phyloP scores from a whole-genome alignment of 1,140 invertebrate species.

The Diabrotica undecimpunctata region DNA sequence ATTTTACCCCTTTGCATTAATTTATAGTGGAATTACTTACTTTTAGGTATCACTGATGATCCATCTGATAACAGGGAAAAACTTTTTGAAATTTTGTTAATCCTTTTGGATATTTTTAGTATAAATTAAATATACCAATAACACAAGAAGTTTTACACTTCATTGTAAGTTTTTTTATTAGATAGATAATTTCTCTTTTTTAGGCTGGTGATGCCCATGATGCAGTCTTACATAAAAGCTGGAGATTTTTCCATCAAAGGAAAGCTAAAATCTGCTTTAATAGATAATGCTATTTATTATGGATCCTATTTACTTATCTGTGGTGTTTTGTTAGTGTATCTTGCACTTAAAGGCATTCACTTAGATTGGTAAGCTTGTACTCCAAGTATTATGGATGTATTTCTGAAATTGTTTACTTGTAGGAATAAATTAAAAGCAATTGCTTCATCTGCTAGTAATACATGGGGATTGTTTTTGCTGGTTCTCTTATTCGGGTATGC shows the following conservation, averaged over 20 bases:
- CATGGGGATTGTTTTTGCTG: conserved; percentile 96
- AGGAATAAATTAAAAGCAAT: conserved; percentile 92
- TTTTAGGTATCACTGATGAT: no score
- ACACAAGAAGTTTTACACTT: no score
- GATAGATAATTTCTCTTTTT: conserved; percentile 29
- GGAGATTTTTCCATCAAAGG: conserved; percentile 95
- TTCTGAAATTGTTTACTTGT: conserved; percentile 23
- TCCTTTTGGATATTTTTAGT: no score
- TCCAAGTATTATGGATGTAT: background rate
- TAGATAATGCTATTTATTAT: conserved; percentile 98
- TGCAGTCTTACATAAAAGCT: conserved; percentile 98
- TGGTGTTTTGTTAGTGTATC: conserved; percentile 90
- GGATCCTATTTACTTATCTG: conserved; percentile 96
- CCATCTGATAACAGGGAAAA: no score
- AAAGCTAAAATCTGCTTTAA: conserved; percentile 91
- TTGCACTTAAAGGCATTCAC: conserved; percentile 83
- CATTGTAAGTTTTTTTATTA: no score
- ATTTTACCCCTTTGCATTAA: no score
- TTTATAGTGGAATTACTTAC: no score
- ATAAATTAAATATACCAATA: no score
- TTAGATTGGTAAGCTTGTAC: conserved; percentile 71
- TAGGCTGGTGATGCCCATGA: conserved; percentile 93
- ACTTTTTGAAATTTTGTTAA: no score
- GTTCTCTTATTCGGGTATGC: conserved; percentile 95
- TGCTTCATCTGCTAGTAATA: conserved; percentile 97